Conservation (phyloP, 2,888 invertebrate genomes). For the Polietes domitor region DNA sequence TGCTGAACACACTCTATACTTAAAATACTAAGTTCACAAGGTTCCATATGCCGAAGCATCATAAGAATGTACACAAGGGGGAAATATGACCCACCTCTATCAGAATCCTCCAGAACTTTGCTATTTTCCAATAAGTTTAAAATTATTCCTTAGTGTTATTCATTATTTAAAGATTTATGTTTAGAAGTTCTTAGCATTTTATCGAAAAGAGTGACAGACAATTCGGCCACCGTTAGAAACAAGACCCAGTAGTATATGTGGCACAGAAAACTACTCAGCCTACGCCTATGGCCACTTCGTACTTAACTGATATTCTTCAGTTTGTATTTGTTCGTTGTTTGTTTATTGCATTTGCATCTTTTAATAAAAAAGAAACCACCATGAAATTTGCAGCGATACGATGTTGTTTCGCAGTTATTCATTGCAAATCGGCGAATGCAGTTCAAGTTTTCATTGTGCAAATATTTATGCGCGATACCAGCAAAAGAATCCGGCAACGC, state of each 20-base stretch:
- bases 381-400: background rate
- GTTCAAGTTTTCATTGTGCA: background rate
- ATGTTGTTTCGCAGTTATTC: background rate
- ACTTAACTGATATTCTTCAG: slow-evolving; percentile 2
- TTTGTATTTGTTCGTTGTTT: background rate
- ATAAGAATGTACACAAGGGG: too few relatives aligned
- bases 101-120: too few relatives aligned
- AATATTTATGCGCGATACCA: background rate
- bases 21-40: too few relatives aligned
- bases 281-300: background rate
- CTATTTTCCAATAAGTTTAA: too few relatives aligned
- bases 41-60: too few relatives aligned
- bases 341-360: background rate
- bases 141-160: too few relatives aligned
- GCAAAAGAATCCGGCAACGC: background rate
- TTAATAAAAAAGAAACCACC: background rate
- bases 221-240: background rate
- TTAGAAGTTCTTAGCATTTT: too few relatives aligned
- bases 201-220: too few relatives aligned
- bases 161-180: too few relatives aligned
- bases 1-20: too few relatives aligned
- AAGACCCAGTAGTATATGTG: background rate
- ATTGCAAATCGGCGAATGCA: background rate
- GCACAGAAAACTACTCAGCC: background rate
- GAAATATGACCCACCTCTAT: too few relatives aligned